Percentiles rank a stretch among this genome's conserved stretches.
phyloP scores from a whole-genome alignment of 2,888 invertebrate genomes.

The Shargacucullia verbasci region DNA sequence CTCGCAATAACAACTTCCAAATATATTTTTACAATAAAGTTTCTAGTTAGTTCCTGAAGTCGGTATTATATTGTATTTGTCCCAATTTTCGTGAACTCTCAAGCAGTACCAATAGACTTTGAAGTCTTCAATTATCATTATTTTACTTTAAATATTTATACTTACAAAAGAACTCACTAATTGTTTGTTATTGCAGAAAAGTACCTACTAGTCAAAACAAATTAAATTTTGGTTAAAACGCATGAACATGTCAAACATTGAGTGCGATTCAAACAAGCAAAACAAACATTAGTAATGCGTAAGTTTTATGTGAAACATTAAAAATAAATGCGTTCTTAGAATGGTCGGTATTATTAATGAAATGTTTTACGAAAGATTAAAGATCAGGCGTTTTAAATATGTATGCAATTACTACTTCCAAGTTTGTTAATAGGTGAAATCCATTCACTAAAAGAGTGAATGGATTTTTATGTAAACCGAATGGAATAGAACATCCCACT shows the following conservation, averaged over 20 bases:
- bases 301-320: conserved; percentile 29
- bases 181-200: conserved; percentile 22
- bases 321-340: conserved; percentile 11
- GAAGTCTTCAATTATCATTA: conserved; percentile 3
- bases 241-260: conserved; percentile 47
- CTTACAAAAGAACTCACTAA: conserved; percentile 11
- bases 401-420: no score
- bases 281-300: conserved; percentile 48
- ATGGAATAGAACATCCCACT: no score
- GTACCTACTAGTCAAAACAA: conserved; percentile 31
- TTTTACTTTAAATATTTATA: conserved; percentile 5
- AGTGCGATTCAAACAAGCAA: conserved; percentile 35
- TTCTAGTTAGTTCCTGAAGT: no score
- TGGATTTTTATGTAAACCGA: no score
- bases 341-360: conserved; percentile 1
- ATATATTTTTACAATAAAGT: no score
- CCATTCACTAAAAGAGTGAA: no score
- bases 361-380: conserved; percentile 8
- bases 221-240: conserved; percentile 39
- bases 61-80: no score
- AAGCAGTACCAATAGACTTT: conserved; percentile 7
- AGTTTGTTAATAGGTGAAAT: no score
- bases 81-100: no score
- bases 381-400: conserved; percentile 3
- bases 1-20: no score